Base-by-base conservation (phyloP, 2,888 invertebrate genomes). In the Craniophora ligustri region DNA sequence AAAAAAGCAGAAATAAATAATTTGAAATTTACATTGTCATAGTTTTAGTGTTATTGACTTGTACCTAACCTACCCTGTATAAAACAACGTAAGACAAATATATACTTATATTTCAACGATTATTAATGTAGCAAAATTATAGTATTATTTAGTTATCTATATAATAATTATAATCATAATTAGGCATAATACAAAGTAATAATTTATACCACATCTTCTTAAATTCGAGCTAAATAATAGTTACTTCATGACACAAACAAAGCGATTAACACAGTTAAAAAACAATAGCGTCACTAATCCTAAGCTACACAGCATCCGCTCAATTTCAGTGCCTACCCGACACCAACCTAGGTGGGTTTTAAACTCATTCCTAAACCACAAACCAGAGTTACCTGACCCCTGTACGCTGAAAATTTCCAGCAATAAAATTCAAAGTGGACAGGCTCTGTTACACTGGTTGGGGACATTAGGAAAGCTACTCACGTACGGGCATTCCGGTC, bases 321-420 rank as follows among this genome's bases (percentile, higher is more conserved):
- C 81, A 80, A 84, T 85, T 83, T 81, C 75, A 75, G 48, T 79
- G 75, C 80, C 84, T 82, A 80, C 68, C 72, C 75, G 72, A 81
- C 81, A 78, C 79, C 78, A 67, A 75, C 51, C 71, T 71, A 73
- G 76, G 74, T 70, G 66, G 73, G 72, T 79, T 82, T 78, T 75
- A 81, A 83, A 85, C 84, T 82, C 81, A 81, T 83, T 81, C 76
- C 76, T 80, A 71, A 62, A 72, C 73, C 73, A 7, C 64, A 46
- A 19, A 10, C 67, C 65, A 64, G 16, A 13, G 13, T 14, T 1
- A 0, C 5, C 13, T 4, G 59, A 62, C 7, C 48, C 13, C 5
- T 21, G 11, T n/a, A 7, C 19, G 7, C 13, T 26, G 2, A 15
- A 31, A 39, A 38, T n/a, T 16, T 13, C 15, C 16, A 46, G 21